These are phyloP conservation scores for Meleagris gallopavo DNA, from an alignment of 2,113 vertebrate species.

Conservation along the genomic window DNA sequence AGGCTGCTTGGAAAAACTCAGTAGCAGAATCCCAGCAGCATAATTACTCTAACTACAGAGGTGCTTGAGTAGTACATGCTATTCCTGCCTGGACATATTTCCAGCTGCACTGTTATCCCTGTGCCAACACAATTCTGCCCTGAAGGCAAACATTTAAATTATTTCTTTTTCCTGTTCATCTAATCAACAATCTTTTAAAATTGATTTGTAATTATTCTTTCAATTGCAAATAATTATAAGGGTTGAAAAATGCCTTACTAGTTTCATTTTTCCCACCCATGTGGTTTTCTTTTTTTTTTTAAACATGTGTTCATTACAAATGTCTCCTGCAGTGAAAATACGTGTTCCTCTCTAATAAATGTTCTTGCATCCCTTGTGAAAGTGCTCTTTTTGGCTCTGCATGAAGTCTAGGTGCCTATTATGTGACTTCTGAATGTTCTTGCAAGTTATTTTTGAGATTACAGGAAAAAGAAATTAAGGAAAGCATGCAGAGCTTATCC, in stretches of 20 bases:
- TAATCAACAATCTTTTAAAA: neutral
- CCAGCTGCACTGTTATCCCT: neutral
- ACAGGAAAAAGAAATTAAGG: neutral
- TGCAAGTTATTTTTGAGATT: neutral
- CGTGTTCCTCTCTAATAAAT: neutral
- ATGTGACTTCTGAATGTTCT: neutral
- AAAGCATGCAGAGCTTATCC: neutral
- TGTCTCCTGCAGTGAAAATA: slow-evolving; percentile 6
- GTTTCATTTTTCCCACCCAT: neutral
- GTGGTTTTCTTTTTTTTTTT: neutral
- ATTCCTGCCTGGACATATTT: neutral
- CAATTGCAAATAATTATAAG: neutral
- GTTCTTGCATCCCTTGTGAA: neutral
- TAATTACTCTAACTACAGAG: accelerated
- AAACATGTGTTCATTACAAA: neutral
- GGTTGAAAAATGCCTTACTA: neutral
- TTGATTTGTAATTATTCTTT: neutral
- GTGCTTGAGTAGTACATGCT: neutral
- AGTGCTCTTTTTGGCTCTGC: neutral
- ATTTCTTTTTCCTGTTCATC: neutral
- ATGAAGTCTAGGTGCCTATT: neutral
- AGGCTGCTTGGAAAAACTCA: neutral
- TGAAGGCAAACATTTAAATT: neutral
- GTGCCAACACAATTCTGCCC: neutral
- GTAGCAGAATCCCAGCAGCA: neutral